phyloP scores from a whole-genome alignment of 2,888 invertebrate genomes.

The Thymelicus sylvestris region DNA sequence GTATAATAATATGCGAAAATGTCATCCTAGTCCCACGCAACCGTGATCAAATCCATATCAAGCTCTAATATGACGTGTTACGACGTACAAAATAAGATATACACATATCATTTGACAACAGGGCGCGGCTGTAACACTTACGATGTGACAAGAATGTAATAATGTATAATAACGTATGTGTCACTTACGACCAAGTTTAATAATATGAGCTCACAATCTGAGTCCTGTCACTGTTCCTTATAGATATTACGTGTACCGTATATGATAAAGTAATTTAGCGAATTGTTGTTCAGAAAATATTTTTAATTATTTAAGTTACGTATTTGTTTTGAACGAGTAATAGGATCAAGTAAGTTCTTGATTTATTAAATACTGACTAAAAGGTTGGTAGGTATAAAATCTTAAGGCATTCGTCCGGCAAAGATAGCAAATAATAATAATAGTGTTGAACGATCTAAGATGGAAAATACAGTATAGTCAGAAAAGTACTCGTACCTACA shows the following conservation, averaged over 20 bases:
- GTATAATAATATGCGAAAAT: neutral
- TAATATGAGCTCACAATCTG: conserved; percentile 58
- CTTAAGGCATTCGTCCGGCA: too few relatives aligned
- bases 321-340: neutral
- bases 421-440: too few relatives aligned
- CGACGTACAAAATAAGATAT: conserved; percentile 52
- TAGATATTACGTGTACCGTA: conserved; percentile 14
- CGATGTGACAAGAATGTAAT: conserved; percentile 78
- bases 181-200: conserved; percentile 70
- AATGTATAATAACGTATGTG: conserved; percentile 58
- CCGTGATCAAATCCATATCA: conserved; percentile 59
- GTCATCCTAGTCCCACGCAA: neutral
- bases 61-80: conserved; percentile 69
- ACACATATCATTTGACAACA: conserved; percentile 37
- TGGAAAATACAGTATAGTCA: too few relatives aligned
- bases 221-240: conserved; percentile 45
- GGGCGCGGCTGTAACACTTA: conserved; percentile 45
- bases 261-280: conserved; percentile 8
- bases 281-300: neutral
- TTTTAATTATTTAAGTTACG: neutral
- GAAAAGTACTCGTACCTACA: too few relatives aligned
- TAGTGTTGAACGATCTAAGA: too few relatives aligned
- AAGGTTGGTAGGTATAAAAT: too few relatives aligned
- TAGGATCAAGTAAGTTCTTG: too few relatives aligned
- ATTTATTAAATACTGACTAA: too few relatives aligned